Evolutionary conservation across 1,140 invertebrate species (phyloP).

Genomic region (Polypedilum vanderplanki): DNA sequence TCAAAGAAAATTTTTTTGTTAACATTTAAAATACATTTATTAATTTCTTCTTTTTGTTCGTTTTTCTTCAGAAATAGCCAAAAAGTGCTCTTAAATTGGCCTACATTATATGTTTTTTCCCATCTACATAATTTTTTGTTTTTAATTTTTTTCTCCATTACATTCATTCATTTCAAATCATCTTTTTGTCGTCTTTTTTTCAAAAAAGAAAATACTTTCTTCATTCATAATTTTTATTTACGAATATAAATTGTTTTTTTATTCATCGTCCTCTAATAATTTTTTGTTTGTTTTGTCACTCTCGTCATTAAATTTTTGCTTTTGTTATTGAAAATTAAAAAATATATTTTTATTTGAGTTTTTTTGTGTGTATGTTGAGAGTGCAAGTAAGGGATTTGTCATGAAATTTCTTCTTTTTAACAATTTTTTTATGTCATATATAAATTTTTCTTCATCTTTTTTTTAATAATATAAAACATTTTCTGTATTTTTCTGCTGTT

Average conservation of each 20-base stretch:
- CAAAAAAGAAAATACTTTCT: conserved; percentile 7
- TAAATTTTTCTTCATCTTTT: background rate
- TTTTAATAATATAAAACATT: background rate
- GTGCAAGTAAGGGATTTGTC: background rate
- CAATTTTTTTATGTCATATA: background rate
- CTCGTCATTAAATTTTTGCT: background rate
- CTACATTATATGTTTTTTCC: background rate
- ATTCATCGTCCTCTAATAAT: background rate
- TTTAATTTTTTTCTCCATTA: background rate
- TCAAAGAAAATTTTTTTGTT: background rate
- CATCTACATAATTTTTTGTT: background rate
- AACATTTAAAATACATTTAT: conserved; percentile 29
- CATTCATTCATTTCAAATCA: conserved; percentile 3
- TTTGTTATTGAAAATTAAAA: too few relatives aligned
- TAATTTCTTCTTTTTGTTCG: conserved; percentile 3
- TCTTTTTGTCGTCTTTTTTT: background rate
- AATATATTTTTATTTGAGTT: too few relatives aligned
- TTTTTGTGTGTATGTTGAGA: background rate
- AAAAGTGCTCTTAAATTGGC: conserved; percentile 18
- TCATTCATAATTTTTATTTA: conserved; percentile 10
- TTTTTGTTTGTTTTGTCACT: background rate
- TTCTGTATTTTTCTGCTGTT: background rate
- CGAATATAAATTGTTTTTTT: conserved; percentile 10
- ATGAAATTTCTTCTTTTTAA: background rate
- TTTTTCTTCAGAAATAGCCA: background rate